phyloP scores from a whole-genome alignment of 2,113 vertebrate species.

The Plecotus auritus region DNA sequence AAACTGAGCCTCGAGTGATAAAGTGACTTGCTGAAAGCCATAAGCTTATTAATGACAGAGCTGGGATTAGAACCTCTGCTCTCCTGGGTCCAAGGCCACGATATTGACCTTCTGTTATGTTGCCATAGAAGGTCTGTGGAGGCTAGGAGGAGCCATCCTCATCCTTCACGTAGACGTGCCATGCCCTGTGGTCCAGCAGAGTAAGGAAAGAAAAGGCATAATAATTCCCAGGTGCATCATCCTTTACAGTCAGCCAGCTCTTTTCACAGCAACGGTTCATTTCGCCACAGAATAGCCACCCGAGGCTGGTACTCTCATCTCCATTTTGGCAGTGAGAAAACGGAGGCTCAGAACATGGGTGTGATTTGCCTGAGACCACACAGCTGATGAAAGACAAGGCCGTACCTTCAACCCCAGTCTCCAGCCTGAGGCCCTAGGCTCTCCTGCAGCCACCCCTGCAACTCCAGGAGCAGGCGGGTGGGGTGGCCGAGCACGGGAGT shows the following conservation, averaged over 20 bases:
- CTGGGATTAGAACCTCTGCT: neutral
- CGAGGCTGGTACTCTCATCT: accelerated
- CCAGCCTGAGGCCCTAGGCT: neutral
- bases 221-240: accelerated
- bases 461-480: neutral
- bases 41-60: neutral
- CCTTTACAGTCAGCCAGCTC: neutral
- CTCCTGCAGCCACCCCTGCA: accelerated
- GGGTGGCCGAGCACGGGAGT: neutral
- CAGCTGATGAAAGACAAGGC: neutral
- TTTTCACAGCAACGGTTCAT: neutral
- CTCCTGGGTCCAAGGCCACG: neutral
- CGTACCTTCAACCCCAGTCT: accelerated
- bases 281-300: neutral
- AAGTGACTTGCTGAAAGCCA: neutral
- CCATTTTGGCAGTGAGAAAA: neutral
- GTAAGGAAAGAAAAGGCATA: neutral
- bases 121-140: neutral
- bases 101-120: too few species aligned
- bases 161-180: accelerated
- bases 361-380: neutral
- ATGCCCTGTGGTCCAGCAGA: neutral
- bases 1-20: neutral
- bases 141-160: neutral
- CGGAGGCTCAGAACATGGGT: neutral